Base-by-base conservation (phyloP, 1,140 invertebrate species). In the Atta colombica region DNA sequence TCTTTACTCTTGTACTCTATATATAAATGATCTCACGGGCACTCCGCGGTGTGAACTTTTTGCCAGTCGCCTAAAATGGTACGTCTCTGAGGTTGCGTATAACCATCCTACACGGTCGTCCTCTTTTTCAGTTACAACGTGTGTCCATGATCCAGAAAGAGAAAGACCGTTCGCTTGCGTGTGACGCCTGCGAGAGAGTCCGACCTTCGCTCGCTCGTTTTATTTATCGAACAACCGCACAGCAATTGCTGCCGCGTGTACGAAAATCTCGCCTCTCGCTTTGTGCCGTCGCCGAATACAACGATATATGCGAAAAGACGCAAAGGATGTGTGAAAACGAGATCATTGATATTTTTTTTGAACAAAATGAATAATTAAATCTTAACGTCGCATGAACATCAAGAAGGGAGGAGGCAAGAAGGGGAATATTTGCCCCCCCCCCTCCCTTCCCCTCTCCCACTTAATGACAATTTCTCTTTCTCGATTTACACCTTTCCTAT, bases 191-290 rank as follows among this genome's bases (percentile, higher is more conserved):
- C 18, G 66, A n/a, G 45, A 65, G n/a, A 49, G 5, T 35, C 21
- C 35, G 78, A 71, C 65, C 77, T 69, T 81, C 77, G 65, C n/a
- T 25, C 77, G 63, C n/a, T 72, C n/a, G 21, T 51, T 81, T 81
- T 55, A 53, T 65, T 68, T 71, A 71, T 58, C 78, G n/a, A 81
- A 55, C 65, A 66, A 21, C 39, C 35, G 61, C 51, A 71, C 49
- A 58, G 77, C 51, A 60, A 81, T 81, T 71, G 65, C 51, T 35
- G 51, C 35, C 39, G n/a, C 14, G 10, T 2, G 1, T 21, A 39
- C 31, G 31, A 78, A 18, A 74, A 39, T 39, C 35, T 49, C 39
- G 6, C 39, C 66, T 69, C 65, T 31, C 31, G 2, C 12, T 49
- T 1, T 49, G 12, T 16, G 49, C 14, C 49, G 49, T 51, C 49